phyloP scores from a whole-genome alignment of 53 echinoderm and acorn worm genomes.

The Glandiceps talaboti region DNA sequence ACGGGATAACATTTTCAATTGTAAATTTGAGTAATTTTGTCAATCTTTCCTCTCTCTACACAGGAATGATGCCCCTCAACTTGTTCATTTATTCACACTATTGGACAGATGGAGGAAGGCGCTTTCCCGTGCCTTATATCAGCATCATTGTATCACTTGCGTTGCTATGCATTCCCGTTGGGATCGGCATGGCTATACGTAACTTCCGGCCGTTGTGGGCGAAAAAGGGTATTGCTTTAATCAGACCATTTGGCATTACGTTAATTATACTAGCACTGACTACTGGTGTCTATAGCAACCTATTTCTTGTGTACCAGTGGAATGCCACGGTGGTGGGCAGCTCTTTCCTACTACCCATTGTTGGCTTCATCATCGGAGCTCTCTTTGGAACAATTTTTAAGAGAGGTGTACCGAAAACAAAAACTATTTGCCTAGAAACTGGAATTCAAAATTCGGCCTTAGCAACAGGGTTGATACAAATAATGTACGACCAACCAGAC shows the following conservation, averaged over 20 bases:
- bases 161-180: slow-evolving; percentile 22
- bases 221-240: slow-evolving; percentile 17
- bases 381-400: slow-evolving; percentile 16
- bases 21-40: no score
- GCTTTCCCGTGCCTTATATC: slow-evolving; percentile 33
- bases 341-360: slow-evolving; percentile 1
- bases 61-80: slow-evolving; percentile 59
- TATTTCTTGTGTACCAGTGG: slow-evolving; percentile 13
- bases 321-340: neutral
- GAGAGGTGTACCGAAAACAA: slow-evolving; percentile 18
- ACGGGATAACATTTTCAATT: no score
- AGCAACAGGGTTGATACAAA: slow-evolving; percentile 26
- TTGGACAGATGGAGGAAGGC: slow-evolving; percentile 23
- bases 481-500: slow-evolving; percentile 43
- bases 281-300: slow-evolving; percentile 22
- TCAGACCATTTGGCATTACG: slow-evolving; percentile 30
- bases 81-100: slow-evolving; percentile 35
- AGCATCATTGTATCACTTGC: slow-evolving; percentile 37
- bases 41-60: neutral
- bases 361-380: slow-evolving; percentile 32
- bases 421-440: slow-evolving; percentile 45
- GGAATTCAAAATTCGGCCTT: slow-evolving; percentile 44
- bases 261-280: slow-evolving; percentile 37
- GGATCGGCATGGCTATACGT: slow-evolving; percentile 31
- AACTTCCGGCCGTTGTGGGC: slow-evolving; percentile 23